These are phyloP conservation scores for Cabera pusaria DNA, from an alignment of 2,888 invertebrate species.

Conservation along the genomic window DNA sequence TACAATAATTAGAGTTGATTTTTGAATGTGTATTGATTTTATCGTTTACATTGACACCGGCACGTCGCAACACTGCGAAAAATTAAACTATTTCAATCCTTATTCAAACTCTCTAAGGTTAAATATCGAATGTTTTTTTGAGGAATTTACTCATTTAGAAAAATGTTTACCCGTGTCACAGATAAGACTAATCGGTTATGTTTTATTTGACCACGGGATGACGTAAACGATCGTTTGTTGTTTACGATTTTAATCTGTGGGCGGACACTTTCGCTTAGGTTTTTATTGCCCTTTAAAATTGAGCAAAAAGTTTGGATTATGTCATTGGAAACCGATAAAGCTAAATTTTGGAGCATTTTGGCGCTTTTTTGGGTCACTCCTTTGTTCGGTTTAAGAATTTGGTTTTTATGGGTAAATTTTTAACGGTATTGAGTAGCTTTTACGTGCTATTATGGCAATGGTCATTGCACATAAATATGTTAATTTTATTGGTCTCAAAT, in stretches of 20 bases:
- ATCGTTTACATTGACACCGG: conserved; percentile 16
- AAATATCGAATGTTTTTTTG: conserved; percentile 13
- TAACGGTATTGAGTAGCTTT: conserved; percentile 19
- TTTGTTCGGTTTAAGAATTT: no score
- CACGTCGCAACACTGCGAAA: conserved; percentile 22
- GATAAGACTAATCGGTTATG: conserved; percentile 76
- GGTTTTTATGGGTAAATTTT: conserved; percentile 23
- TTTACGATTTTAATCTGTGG: conserved; percentile 39
- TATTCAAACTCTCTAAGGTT: conserved; percentile 26
- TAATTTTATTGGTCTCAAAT: conserved; percentile 19
- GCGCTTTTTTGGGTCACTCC: conserved; percentile 33
- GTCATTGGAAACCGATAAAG: conserved; percentile 40
- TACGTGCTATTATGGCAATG: conserved; percentile 18
- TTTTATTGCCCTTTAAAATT: conserved; percentile 28
- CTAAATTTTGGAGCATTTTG: conserved; percentile 29
- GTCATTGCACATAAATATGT: conserved; percentile 16
- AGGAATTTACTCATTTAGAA: conserved; percentile 60
- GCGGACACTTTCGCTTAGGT: conserved; percentile 47
- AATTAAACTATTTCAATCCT: conserved; percentile 30
- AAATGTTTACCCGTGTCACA: conserved; percentile 66
- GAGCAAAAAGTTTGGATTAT: conserved; percentile 44
- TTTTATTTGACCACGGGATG: conserved; percentile 63
- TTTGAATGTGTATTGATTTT: conserved; percentile 15
- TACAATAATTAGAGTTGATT: conserved; percentile 10
- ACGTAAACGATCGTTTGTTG: conserved; percentile 47